A percentile compares a stretch with the other conserved stretches of the same genome.
Evolutionary conservation across 1,140 invertebrate species (phyloP).

Genomic region (Drosophila funebris): DNA sequence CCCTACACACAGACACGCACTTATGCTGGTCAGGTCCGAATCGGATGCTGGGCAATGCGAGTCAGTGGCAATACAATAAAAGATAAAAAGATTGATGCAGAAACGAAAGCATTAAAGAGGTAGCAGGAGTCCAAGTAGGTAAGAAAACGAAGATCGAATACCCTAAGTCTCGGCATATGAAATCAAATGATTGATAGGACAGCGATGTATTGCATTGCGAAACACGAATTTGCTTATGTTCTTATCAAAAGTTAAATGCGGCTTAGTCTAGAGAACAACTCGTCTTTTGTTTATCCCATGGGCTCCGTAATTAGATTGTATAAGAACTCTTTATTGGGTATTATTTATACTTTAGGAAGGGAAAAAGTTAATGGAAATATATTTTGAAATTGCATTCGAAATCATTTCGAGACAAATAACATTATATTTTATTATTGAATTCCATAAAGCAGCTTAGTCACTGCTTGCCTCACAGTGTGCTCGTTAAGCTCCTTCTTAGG

Average conservation of each 20-base stretch:
- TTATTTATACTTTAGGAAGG: neutral
- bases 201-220: constrained; percentile 21
- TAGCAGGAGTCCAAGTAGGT: neutral
- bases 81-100: constrained; percentile 47
- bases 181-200: constrained; percentile 32
- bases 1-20: constrained; percentile 51
- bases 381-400: constrained; percentile 12
- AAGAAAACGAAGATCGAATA: constrained; percentile 20
- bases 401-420: constrained; percentile 11
- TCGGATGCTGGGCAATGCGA: constrained; percentile 39
- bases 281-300: neutral
- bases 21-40: constrained; percentile 48
- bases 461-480: neutral
- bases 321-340: neutral
- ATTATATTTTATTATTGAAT: constrained; percentile 19
- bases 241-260: constrained; percentile 25
- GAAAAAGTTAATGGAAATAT: neutral
- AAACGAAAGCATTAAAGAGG: constrained; percentile 45
- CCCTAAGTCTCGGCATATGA: constrained; percentile 6
- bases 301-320: neutral
- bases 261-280: neutral
- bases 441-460: constrained; percentile 23
- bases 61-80: constrained; percentile 32
- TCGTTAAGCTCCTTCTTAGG: constrained; percentile 1
- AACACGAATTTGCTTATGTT: constrained; percentile 4